A percentile compares a stretch with the other conserved stretches of the same genome.
phyloP scores from a whole-genome alignment of 2,888 invertebrate species.

The Ligdia adustata region DNA sequence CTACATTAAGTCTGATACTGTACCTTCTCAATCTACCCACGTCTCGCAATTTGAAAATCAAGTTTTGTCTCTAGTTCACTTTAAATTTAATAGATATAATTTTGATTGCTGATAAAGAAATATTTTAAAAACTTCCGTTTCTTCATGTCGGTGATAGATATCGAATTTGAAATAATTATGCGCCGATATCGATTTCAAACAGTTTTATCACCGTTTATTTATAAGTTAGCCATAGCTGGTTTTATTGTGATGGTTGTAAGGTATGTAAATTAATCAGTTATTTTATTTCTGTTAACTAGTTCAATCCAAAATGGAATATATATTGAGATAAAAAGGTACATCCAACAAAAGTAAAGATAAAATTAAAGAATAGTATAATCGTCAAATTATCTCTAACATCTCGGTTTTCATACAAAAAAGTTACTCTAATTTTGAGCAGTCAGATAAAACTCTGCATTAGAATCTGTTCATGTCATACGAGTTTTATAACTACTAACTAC shows the following conservation, averaged over 20 bases:
- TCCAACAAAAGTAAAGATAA: no score
- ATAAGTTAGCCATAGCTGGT: slow-evolving; percentile 5
- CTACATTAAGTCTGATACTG: no score
- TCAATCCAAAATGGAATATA: not conserved
- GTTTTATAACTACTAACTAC: no score
- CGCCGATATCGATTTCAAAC: slow-evolving; percentile 7
- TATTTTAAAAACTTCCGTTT: slow-evolving; percentile 11
- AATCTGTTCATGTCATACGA: no score
- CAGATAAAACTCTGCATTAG: no score
- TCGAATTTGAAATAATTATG: slow-evolving; percentile 6
- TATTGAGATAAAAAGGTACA: no score
- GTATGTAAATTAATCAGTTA: slow-evolving; percentile 1
- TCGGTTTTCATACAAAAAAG: no score
- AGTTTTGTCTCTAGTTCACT: slow-evolving; percentile 5
- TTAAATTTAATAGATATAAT: slow-evolving; percentile 5
- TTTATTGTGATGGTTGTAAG: slow-evolving; percentile 7
- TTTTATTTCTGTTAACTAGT: not conserved
- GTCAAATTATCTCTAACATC: no score
- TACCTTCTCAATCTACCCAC: no score
- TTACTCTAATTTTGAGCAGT: no score
- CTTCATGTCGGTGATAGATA: slow-evolving; percentile 6
- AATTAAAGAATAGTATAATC: no score
- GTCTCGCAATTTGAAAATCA: slow-evolving; percentile 5
- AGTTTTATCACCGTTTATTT: slow-evolving; percentile 7
- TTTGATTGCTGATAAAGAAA: slow-evolving; percentile 11